Base-by-base conservation (phyloP, 2,797 vertebrate species). In the Darevskia mixta region DNA sequence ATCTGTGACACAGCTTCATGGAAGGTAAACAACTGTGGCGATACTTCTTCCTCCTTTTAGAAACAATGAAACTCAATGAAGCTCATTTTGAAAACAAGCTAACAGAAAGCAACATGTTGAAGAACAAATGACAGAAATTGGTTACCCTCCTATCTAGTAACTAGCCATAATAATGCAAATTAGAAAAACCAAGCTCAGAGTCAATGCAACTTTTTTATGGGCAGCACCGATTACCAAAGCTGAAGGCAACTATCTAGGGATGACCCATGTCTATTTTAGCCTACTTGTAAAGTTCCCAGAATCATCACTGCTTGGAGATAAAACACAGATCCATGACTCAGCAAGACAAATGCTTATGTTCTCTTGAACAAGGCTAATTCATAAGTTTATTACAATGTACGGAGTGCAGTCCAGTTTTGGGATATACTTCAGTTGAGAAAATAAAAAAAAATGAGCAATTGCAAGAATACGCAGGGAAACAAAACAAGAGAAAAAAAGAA, bases 1-100 rank as follows among this genome's bases (percentile, higher is more conserved):
- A 99, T 97, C 93, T 99, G 98, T 80, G 98, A 99, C 27, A 99
- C 98, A 7, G 98, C 98, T 96, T 99, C 99, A 2, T 99, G 99
- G 94, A 99, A 99, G 91, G 97, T 98, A 93, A 99, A 99, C 95
- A 99, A 96, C 88, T 99, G 99, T 0, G 99, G 99, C 78, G 98
- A 99, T 91, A 99, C 98, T 87, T 99, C 99, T 87, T 99, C 99
- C 91, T 99, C 98, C 99, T 99, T 93, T 67, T 92, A 93, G 94
- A 41, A 95, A 73, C 0, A 92, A 79, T 32, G 85, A 92, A 66
- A 0, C 8, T 49, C 76, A 69, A 91, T 89, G n/a, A n/a, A n/a
- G n/a, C n/a, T n/a, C 20, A 43, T 41, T 29, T 75, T 0, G 0
- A 77, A 66, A 91, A 23, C 78, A 9, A 94, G 82, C 17, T 86